A percentile compares a stretch with the other conserved stretches of the same genome.
These are phyloP conservation scores for Hylaea fasciaria DNA, from an alignment of 2,888 invertebrate genomes.

Conservation along the genomic window DNA sequence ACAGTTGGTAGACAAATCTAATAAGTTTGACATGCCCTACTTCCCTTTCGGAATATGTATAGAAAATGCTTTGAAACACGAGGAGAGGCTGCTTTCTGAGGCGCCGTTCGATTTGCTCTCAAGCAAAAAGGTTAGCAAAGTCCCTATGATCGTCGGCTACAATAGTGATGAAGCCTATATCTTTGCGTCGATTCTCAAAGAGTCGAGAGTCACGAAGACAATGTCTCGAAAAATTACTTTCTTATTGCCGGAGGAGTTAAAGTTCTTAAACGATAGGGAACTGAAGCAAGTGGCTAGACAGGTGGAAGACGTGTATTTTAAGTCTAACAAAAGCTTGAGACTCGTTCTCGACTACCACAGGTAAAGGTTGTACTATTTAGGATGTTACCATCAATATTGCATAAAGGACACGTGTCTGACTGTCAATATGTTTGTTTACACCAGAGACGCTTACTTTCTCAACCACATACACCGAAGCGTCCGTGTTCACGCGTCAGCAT, in stretches of 20 bases:
- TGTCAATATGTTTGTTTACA: background rate
- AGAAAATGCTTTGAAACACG: constrained; percentile 62
- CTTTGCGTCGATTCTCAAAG: constrained; percentile 61
- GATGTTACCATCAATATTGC: background rate
- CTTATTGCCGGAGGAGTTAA: constrained; percentile 68
- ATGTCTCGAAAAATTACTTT: constrained; percentile 50
- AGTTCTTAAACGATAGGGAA: constrained; percentile 60
- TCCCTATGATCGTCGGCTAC: constrained; percentile 73
- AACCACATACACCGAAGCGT: constrained; percentile 69
- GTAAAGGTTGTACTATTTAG: constrained; percentile 44
- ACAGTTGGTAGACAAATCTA: constrained; percentile 56
- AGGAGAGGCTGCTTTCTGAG: constrained; percentile 64
- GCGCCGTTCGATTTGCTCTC: constrained; percentile 62
- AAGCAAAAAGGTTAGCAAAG: constrained; percentile 48
- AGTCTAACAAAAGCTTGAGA: constrained; percentile 55
- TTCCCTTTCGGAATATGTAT: constrained; percentile 72
- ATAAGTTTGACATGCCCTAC: constrained; percentile 62
- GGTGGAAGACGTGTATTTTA: constrained; percentile 68
- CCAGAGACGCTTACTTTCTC: constrained; percentile 73
- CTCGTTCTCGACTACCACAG: constrained; percentile 67
- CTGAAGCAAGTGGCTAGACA: constrained; percentile 53
- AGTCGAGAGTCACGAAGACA: constrained; percentile 49
- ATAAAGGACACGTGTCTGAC: no score
- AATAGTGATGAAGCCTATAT: constrained; percentile 74
- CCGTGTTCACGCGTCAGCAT: constrained; percentile 56